Evolutionary conservation across 2,797 vertebrate species (phyloP).

Genomic region (Psittacula derbiana): DNA sequence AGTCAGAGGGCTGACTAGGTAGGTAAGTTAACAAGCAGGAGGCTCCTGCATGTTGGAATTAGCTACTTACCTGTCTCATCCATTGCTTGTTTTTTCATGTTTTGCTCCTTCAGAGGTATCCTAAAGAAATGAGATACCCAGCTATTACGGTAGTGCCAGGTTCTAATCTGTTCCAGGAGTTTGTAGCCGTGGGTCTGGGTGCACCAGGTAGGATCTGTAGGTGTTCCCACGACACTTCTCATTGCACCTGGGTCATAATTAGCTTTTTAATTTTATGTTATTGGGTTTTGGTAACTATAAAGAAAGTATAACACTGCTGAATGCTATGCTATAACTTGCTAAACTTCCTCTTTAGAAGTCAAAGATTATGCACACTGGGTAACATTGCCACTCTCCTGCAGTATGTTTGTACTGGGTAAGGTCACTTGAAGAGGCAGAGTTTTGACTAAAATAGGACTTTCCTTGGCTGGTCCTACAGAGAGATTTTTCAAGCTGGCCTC

Average conservation of each 20-base stretch:
- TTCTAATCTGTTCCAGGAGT: slow-evolving; percentile 26
- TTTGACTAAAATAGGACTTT: not conserved
- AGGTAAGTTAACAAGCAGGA: not conserved
- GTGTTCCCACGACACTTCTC: not conserved
- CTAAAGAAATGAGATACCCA: slow-evolving; percentile 46
- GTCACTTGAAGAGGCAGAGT: not conserved
- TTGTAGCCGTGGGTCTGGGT: not conserved
- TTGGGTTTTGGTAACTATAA: not conserved
- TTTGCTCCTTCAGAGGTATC: slow-evolving; percentile 28
- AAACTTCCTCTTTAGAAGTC: not conserved
- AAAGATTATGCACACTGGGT: not conserved
- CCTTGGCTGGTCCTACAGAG: not conserved
- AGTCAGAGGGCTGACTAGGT: not conserved
- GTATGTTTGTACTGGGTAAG: not conserved
- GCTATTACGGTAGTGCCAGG: not conserved
- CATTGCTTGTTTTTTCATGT: slow-evolving; percentile 36
- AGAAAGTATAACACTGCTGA: not conserved
- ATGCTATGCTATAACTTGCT: not conserved
- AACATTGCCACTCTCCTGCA: not conserved
- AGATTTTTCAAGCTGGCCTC: not conserved
- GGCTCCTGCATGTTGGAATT: slow-evolving; percentile 9
- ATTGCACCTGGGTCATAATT: not conserved
- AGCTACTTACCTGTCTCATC: slow-evolving; percentile 27
- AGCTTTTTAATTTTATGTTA: not conserved
- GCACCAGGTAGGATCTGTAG: not conserved